Evolutionary conservation across 2,113 vertebrate genomes (phyloP), one percentile per base, ranked within the genome.

Genomic region (Urocynchramus pylzowi): DNA sequence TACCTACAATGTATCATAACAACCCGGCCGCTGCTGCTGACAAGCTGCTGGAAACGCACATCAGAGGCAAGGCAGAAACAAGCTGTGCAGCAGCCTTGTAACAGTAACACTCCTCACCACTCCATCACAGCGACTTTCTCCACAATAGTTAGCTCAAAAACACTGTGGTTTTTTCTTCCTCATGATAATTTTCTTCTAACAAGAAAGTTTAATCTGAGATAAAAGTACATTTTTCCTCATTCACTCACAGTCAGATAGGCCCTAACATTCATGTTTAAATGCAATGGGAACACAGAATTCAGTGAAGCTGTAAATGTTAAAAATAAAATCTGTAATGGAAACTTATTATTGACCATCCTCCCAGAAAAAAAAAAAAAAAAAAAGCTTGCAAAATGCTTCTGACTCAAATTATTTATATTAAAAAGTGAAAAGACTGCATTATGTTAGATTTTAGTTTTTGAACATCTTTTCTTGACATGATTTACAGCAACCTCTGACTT

Each of bases 211-310:
- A 41, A 13, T 3, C 9, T 4, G 19, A 65, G 49, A 50, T 24
- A 77, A 20, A 52, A 76, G 23, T 22, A 64, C 8, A 27, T 41
- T 81, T 85, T 45, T 44, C 53, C 37, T 80, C 47, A 26, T 21
- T n/a, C 22, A 44, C 78, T 83, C 15, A 35, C 15, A 69, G 63
- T 78, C 91, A 96, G 71, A 96, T 13, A 96, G 64, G 90, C 68
- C 78, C 89, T 20, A 17, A 61, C 41, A 33, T 50, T 96, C 82
- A 84, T 24, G 27, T 89, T 93, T 95, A 97, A 97, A 91, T 75
- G 95, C 53, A 96, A 73, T 0, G 23, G 59, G 61, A 96, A 69
- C 63, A 57, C 14, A 54, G 35, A 92, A 96, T 41, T 94, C 88
- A 91, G 84, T 71, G 85, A 73, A 95, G 45, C 53, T 64, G 11